Conservation (phyloP, 1,140 invertebrate species). For the Drosophila tani region DNA sequence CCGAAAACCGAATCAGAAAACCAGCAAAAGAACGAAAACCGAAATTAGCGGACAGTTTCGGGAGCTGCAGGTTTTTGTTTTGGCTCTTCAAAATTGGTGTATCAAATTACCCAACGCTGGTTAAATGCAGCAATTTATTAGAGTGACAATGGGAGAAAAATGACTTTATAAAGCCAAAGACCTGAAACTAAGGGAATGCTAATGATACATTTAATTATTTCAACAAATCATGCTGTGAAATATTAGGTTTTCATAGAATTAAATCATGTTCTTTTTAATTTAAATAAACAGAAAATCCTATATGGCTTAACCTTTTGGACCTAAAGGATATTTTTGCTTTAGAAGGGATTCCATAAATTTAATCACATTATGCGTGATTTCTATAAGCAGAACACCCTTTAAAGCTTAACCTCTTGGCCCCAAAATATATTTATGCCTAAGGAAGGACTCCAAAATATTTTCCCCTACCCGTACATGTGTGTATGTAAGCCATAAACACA, state of each 20-base stretch:
- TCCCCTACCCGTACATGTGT: background rate
- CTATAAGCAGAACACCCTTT: too few relatives aligned
- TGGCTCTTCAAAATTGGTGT: constrained; percentile 21
- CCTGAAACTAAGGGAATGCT: too few relatives aligned
- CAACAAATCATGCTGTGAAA: too few relatives aligned
- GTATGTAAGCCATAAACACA: constrained; percentile 3
- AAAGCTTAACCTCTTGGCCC: background rate
- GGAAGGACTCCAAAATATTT: constrained; percentile 10
- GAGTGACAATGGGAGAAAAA: background rate
- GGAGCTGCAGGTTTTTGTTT: constrained; percentile 17
- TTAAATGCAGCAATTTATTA: constrained; percentile 6
- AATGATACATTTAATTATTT: background rate
- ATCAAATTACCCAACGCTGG: constrained; percentile 35
- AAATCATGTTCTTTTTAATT: too few relatives aligned
- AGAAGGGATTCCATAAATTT: too few relatives aligned
- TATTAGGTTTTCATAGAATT: too few relatives aligned
- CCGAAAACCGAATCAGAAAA: constrained; percentile 32
- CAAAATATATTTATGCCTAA: constrained; percentile 6
- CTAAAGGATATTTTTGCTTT: too few relatives aligned
- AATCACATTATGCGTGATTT: too few relatives aligned
- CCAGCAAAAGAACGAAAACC: constrained; percentile 22
- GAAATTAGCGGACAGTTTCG: constrained; percentile 56
- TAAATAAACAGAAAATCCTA: too few relatives aligned
- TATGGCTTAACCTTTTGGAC: too few relatives aligned
- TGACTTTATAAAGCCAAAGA: background rate